Percentiles rank a stretch among this genome's conserved stretches.
phyloP scores from a whole-genome alignment of 2,888 invertebrate genomes.

The Leptinotarsa rubiginosa region DNA sequence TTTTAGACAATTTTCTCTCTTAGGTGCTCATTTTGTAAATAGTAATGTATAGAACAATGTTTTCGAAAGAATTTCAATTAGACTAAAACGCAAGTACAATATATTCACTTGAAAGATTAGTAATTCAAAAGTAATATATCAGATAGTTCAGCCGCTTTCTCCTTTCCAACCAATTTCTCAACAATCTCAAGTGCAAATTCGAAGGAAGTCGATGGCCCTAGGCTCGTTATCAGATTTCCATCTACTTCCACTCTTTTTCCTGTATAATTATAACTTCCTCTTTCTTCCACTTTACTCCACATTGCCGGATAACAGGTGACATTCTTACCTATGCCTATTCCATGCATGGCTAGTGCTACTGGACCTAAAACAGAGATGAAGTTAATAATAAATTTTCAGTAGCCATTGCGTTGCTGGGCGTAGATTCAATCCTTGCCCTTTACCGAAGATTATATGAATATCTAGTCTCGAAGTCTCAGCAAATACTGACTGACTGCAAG shows the following conservation, averaged over 20 bases:
- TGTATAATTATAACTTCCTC: slow-evolving; percentile 74
- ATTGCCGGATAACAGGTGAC: slow-evolving; percentile 93
- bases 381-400: too few species aligned
- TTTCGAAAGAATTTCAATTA: too few species aligned
- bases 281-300: slow-evolving; percentile 74
- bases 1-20: too few species aligned
- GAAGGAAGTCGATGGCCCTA: slow-evolving; percentile 79
- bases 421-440: too few species aligned
- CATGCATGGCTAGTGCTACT: slow-evolving; percentile 86
- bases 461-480: too few species aligned
- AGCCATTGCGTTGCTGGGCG: too few species aligned
- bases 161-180: slow-evolving; percentile 70
- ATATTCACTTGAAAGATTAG: neutral
- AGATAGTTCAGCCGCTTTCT: slow-evolving; percentile 69
- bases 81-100: neutral
- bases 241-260: slow-evolving; percentile 76
- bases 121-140: slow-evolving; percentile 67
- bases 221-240: slow-evolving; percentile 83
- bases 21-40: too few species aligned
- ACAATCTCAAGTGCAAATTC: slow-evolving; percentile 77
- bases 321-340: slow-evolving; percentile 81
- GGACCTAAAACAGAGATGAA: slow-evolving; percentile 73
- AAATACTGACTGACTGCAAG: too few species aligned
- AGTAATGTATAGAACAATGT: too few species aligned
- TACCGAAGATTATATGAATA: too few species aligned